Evolutionary conservation across 1,140 invertebrate genomes (phyloP).

Genomic region (Meteorus sp.): DNA sequence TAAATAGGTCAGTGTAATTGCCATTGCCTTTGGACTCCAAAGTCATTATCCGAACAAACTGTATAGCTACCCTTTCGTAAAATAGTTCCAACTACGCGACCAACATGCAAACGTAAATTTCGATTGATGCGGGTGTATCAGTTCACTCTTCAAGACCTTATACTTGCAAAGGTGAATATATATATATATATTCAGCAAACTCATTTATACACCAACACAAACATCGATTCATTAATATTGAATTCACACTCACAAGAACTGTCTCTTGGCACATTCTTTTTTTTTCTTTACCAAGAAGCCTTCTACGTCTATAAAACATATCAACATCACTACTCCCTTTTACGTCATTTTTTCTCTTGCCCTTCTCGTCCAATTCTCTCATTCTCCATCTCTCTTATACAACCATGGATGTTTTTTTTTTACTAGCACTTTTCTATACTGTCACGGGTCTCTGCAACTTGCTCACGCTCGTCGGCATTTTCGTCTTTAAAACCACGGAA

Average conservation of each 20-base stretch:
- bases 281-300: too few relatives aligned
- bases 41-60: slow-evolving; percentile 20
- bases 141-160: background rate
- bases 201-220: background rate
- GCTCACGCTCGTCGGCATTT: background rate
- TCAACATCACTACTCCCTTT: too few relatives aligned
- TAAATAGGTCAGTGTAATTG: slow-evolving; percentile 20
- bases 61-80: slow-evolving; percentile 5
- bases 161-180: background rate
- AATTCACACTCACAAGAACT: too few relatives aligned
- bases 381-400: background rate
- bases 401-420: too few relatives aligned
- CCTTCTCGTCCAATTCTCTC: background rate
- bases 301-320: too few relatives aligned
- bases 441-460: slow-evolving; percentile 3
- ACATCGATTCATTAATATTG: too few relatives aligned
- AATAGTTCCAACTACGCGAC: slow-evolving; percentile 13
- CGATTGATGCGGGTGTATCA: background rate
- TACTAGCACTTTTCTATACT: background rate
- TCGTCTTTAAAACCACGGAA: slow-evolving; percentile 24
- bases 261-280: too few relatives aligned
- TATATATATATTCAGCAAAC: too few relatives aligned
- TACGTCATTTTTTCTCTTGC: too few relatives aligned
- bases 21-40: background rate
- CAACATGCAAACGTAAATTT: slow-evolving; percentile 20